Percentiles rank a stretch among this genome's conserved stretches.
Evolutionary conservation across 1,140 invertebrate species (phyloP).

Genomic region (Achatina immaculata): DNA sequence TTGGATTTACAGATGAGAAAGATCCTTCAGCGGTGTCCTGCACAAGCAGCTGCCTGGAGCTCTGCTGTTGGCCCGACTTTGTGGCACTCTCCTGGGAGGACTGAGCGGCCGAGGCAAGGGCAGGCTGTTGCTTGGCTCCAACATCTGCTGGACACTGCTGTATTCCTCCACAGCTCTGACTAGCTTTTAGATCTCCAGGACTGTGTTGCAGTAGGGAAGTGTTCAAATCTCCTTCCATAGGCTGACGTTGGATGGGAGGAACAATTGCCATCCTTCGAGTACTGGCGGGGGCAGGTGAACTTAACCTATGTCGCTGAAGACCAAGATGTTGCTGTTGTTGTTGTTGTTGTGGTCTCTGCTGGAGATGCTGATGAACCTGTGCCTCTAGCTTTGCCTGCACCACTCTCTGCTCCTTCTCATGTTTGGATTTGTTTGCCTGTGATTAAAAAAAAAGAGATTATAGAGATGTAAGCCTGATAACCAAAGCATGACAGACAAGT

Average conservation of each 20-base stretch:
- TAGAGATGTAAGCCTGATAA: too few species aligned
- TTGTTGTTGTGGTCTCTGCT: neutral
- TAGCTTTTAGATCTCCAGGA: neutral
- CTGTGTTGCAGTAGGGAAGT: neutral
- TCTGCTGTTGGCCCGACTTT: neutral
- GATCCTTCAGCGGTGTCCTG: neutral
- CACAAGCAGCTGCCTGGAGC: neutral
- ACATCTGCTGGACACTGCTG: neutral
- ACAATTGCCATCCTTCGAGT: slow-evolving; percentile 30
- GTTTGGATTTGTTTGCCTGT: slow-evolving; percentile 26
- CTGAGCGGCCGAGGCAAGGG: neutral
- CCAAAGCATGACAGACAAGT: too few species aligned
- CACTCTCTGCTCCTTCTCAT: slow-evolving; percentile 4
- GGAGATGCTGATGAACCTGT: slow-evolving; percentile 7
- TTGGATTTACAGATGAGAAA: neutral
- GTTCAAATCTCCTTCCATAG: neutral
- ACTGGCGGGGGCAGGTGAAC: slow-evolving; percentile 12
- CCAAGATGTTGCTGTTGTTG: slow-evolving; percentile 3
- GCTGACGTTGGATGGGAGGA: slow-evolving; percentile 21
- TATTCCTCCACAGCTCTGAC: neutral
- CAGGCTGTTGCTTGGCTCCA: neutral
- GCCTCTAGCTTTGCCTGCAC: neutral
- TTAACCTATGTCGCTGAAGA: slow-evolving; percentile 8
- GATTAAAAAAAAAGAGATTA: slow-evolving; percentile 10
- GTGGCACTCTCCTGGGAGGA: neutral